phyloP scores from a whole-genome alignment of 2,113 vertebrate species.

The Ctenomys sociabilis region DNA sequence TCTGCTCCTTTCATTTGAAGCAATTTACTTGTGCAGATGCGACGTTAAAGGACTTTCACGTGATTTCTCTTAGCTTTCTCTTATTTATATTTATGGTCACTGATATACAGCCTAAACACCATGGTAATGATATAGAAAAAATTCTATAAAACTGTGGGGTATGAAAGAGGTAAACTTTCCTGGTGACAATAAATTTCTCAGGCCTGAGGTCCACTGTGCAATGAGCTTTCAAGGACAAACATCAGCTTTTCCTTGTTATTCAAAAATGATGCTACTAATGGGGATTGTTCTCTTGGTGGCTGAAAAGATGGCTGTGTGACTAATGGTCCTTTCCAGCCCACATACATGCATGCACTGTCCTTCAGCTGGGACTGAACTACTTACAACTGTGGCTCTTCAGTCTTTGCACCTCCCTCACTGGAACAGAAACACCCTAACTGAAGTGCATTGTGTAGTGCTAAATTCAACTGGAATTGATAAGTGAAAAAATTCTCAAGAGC shows the following conservation, averaged over 20 bases:
- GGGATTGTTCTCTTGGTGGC: slow-evolving; percentile 64
- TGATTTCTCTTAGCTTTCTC: slow-evolving; percentile 38
- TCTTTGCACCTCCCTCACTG: slow-evolving; percentile 60
- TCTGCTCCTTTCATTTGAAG: neutral
- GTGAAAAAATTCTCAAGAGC: slow-evolving; percentile 34
- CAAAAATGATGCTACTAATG: slow-evolving; percentile 72
- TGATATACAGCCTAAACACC: neutral
- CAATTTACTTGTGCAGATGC: neutral
- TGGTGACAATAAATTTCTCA: slow-evolving; percentile 35
- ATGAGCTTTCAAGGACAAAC: slow-evolving; percentile 73
- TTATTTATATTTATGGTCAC: neutral
- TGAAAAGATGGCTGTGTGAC: slow-evolving; percentile 73
- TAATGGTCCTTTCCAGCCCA: slow-evolving; percentile 73
- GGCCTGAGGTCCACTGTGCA: slow-evolving; percentile 48
- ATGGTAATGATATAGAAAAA: neutral
- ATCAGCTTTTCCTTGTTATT: slow-evolving; percentile 76
- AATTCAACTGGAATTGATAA: slow-evolving; percentile 71
- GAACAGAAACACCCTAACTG: slow-evolving; percentile 57
- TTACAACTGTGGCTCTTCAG: slow-evolving; percentile 42
- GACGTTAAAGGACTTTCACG: neutral
- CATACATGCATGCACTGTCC: slow-evolving; percentile 65
- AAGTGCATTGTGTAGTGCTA: slow-evolving; percentile 54
- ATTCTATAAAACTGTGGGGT: neutral
- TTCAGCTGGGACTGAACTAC: slow-evolving; percentile 73
- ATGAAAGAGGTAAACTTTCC: slow-evolving; percentile 52